A percentile compares a stretch with the other conserved stretches of the same genome.
phyloP scores from a whole-genome alignment of 2,797 vertebrate genomes.

The Sebastes goodei region DNA sequence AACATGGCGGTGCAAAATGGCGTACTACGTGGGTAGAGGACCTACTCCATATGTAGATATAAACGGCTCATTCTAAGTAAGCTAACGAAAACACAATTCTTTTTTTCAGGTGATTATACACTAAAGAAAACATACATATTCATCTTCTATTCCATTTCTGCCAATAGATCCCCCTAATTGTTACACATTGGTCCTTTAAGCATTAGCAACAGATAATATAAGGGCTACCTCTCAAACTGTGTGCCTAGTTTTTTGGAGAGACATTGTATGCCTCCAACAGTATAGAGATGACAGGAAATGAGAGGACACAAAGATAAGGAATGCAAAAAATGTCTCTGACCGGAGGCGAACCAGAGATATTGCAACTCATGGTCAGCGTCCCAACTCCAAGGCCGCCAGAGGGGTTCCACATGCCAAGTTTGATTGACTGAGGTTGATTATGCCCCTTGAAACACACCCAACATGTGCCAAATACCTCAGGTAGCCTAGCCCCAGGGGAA shows the following conservation, averaged over 20 bases:
- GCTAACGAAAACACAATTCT: no score
- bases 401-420: background rate
- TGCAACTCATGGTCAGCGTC: background rate
- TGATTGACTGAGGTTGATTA: background rate
- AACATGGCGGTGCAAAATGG: rapidly evolving
- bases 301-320: background rate
- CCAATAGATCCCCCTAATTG: no score
- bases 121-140: no score
- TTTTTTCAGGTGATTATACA: no score
- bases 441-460: background rate
- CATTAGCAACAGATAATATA: background rate
- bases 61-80: no score
- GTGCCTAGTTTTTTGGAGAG: background rate
- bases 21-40: rapidly evolving
- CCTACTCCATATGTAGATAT: no score
- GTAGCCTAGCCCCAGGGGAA: background rate
- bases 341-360: background rate
- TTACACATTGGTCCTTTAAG: background rate
- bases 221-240: background rate
- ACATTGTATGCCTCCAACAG: background rate
- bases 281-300: background rate
- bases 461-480: background rate
- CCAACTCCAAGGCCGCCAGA: background rate
- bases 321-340: background rate
- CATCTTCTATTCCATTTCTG: no score